Conservation (phyloP, 2,797 vertebrate genomes). For the Enteromius fasciolatus region DNA sequence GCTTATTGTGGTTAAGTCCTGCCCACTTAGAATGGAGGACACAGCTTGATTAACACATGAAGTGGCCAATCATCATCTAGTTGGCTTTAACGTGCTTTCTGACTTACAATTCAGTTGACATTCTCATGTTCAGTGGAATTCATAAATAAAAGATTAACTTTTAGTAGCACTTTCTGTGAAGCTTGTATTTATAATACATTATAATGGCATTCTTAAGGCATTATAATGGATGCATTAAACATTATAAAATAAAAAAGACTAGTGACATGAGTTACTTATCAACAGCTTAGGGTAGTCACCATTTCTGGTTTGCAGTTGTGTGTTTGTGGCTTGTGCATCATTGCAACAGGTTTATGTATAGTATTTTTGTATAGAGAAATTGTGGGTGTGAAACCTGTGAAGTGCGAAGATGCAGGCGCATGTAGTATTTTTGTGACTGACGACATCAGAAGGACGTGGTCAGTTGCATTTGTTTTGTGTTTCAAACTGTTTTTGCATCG, state of each 20-base stretch:
- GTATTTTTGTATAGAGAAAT: background rate
- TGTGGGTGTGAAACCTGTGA: slow-evolving; percentile 9
- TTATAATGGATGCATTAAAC: too few species aligned
- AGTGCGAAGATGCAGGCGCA: background rate
- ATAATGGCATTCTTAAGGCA: too few species aligned
- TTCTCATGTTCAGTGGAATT: background rate
- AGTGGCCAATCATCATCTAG: background rate
- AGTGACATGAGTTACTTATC: too few species aligned
- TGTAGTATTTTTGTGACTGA: background rate
- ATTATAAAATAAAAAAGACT: too few species aligned
- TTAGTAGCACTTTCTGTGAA: too few species aligned
- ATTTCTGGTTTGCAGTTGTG: background rate
- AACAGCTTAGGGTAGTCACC: too few species aligned
- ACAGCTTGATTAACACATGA: background rate
- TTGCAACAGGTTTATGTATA: background rate
- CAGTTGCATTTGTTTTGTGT: background rate
- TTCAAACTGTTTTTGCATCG: background rate
- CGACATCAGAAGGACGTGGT: background rate
- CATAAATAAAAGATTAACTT: background rate
- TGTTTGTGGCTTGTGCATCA: background rate
- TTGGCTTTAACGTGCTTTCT: background rate
- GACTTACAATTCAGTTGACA: background rate
- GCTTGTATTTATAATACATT: too few species aligned
- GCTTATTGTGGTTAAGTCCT: background rate
- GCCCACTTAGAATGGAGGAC: background rate